phyloP scores from a whole-genome alignment of 2,113 vertebrate genomes.

The Muscicapa adusta region DNA sequence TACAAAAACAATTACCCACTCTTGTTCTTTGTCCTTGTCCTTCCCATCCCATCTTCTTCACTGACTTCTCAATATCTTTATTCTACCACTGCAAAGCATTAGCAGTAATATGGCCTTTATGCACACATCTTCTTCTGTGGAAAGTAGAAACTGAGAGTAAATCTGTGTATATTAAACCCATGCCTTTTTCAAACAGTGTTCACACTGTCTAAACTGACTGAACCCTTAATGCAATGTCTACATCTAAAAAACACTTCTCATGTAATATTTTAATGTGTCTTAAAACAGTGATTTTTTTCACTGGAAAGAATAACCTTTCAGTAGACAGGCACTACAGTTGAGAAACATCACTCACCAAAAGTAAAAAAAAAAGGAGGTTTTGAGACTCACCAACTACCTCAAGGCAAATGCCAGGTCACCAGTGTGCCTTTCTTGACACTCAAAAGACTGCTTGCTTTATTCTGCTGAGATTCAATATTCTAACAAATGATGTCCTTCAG shows the following conservation, averaged over 20 bases:
- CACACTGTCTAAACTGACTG: neutral
- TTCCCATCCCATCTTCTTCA: neutral
- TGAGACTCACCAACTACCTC: neutral
- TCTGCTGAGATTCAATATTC: neutral
- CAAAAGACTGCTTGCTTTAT: neutral
- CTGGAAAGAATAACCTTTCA: neutral
- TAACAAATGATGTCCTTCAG: neutral
- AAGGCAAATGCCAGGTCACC: neutral
- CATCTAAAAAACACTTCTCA: neutral
- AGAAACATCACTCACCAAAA: neutral
- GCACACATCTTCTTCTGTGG: neutral
- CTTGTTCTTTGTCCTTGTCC: neutral
- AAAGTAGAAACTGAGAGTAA: neutral
- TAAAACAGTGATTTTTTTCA: neutral
- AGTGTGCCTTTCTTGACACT: no score
- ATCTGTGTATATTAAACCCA: neutral
- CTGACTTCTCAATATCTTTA: neutral
- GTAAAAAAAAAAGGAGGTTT: neutral
- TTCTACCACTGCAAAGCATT: neutral
- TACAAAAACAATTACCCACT: neutral
- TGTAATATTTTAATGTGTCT: neutral
- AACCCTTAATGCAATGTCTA: neutral
- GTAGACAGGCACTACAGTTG: neutral
- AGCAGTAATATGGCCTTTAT: no score
- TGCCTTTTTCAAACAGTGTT: neutral